A percentile compares a stretch with the other conserved stretches of the same genome.
phyloP scores from a whole-genome alignment of 2,888 invertebrate genomes.

The Luperina testacea region DNA sequence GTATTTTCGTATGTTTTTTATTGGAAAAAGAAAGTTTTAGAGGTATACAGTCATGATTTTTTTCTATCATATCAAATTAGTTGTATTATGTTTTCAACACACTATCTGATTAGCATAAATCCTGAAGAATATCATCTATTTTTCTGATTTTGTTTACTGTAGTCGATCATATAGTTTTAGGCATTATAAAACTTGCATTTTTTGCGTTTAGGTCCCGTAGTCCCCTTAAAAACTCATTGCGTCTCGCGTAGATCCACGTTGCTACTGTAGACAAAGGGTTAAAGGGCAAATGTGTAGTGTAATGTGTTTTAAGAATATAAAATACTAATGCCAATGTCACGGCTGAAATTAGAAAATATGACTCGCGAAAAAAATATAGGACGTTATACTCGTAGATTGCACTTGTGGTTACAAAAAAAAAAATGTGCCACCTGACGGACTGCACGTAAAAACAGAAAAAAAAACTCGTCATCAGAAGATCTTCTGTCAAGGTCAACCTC shows the following conservation, averaged over 20 bases:
- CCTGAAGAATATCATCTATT: no score
- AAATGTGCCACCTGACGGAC: not conserved
- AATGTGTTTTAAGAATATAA: not conserved
- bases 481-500: slow-evolving; percentile 28
- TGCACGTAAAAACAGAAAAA: not conserved
- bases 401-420: not conserved
- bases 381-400: no score
- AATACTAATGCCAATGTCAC: not conserved
- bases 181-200: no score
- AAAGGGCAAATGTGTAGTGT: not conserved
- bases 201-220: no score
- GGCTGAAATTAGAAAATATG: not conserved
- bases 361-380: not conserved
- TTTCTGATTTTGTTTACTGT: no score
- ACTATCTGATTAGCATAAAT: no score
- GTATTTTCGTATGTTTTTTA: no score
- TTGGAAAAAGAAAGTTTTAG: no score
- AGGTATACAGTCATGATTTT: no score
- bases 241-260: not conserved
- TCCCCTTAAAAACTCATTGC: not conserved
- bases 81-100: no score
- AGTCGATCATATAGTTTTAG: no score
- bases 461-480: slow-evolving; percentile 1
- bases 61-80: no score
- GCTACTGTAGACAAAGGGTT: not conserved